Evolutionary conservation across 2,113 vertebrate species (phyloP), one percentile per base, ranked within the genome.

Genomic region (Nipponia nippon): DNA sequence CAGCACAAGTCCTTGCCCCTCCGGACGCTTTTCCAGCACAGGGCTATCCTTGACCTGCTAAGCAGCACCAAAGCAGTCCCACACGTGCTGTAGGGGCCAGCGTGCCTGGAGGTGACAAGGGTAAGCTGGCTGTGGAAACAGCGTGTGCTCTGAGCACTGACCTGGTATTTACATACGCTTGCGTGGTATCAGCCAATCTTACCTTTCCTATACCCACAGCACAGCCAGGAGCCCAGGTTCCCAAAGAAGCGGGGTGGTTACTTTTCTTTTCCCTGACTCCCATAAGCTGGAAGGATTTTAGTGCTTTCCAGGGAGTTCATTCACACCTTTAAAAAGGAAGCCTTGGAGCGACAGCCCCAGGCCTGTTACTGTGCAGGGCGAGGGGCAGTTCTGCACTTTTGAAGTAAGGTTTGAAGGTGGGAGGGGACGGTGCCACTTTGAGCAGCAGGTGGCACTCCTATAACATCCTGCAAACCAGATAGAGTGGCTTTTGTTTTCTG

Each of bases 31-130:
- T 50, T 38, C 55, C 25, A 16, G 52, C 26, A 17, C n/a, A 47
- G 65, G 25, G 8, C 16, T 27, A 34, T 17, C 73, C 59, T 20
- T 61, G 34, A 42, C 34, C 50, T 47, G 63, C 49, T 10, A 4
- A 6, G 40, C 30, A 5, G 52, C 6, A 17, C 46, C 40, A 42
- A 26, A 67, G 52, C 61, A 27, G 30, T 17, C 15, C 18, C n/a
- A 7, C 16, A 2, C 3, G 0, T 18, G 10, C 40, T 6, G 2
- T 2, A 18, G 7, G 6, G 21, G 36, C 10, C 13, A 1, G 13
- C 0, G 3, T 10, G n/a, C 55, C 32, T 17, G 17, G 27, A 17
- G 32, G 53, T 13, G 23, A 2, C 3, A 9, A 13, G 40, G 53
- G 22, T 17, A 4, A 32, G 16, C 22, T 53, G 78, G 40, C 71